Conservation (phyloP, 2,113 vertebrate genomes). For the Colinus virginianus region DNA sequence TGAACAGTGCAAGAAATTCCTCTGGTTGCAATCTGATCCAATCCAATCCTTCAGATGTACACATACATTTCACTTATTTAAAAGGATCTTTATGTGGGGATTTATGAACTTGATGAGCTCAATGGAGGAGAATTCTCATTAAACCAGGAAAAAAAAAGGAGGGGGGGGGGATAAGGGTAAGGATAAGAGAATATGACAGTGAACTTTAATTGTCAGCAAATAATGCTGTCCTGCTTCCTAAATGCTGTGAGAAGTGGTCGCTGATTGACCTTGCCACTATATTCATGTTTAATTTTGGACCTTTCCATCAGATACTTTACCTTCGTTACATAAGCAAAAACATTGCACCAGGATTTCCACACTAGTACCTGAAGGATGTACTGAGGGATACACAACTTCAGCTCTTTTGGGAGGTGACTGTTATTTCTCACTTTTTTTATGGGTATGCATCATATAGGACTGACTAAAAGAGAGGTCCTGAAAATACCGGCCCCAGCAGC, state of each 20-base stretch:
- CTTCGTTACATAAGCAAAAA: neutral
- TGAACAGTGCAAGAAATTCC: neutral
- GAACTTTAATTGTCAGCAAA: neutral
- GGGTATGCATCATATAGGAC: neutral
- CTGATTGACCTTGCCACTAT: neutral
- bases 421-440: neutral
- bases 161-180: neutral
- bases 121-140: neutral
- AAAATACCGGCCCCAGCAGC: neutral
- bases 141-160: neutral
- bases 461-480: neutral
- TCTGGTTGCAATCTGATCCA: neutral
- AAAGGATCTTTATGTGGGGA: neutral
- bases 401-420: neutral
- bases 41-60: neutral
- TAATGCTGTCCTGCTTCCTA: neutral
- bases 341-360: neutral
- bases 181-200: neutral
- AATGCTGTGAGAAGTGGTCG: neutral
- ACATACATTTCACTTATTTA: neutral
- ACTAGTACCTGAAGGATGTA: neutral
- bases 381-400: neutral
- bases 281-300: neutral
- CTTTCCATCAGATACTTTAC: neutral
- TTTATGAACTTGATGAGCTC: neutral